Base-by-base conservation (phyloP, 2,888 invertebrate genomes). In the Leptopilina drosophilae region DNA sequence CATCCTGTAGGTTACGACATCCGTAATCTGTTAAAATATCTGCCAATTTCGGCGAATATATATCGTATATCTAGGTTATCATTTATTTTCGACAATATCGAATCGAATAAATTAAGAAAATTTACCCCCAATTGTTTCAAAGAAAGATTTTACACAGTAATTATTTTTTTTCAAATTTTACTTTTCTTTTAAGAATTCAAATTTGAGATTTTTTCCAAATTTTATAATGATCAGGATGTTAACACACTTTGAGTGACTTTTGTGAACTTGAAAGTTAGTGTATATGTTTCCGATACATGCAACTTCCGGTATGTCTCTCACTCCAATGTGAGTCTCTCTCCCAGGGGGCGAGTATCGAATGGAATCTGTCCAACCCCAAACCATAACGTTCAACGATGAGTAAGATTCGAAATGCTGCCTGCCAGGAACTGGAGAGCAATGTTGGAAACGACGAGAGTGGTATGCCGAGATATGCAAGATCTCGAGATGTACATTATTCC, bases 391-490 rank as follows among this genome's bases (percentile, higher is more conserved):
- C 79, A 82, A 78, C 80, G 81, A 42, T 42, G 42, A 79, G 81
- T 81, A 82, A 84, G 84, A 84, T 81, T 81, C 82, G 78, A 83
- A 81, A 81, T 82, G 84, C 82, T 82, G 12, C 49, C 46, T 49
- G 81, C 82, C 79, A 81, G 85, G 82, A 83, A 83, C 85, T 81
- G 53, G 46, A 83, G 86, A 88, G 87, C 86, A 87, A 89, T 88
- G 88, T 86, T 49, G 86, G 85, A 87, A 87, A 87, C 88, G 88
- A 87, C 86, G 88, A 82, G 85, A 85, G 84, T 86, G 88, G 89
- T 88, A 89, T 88, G 87, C 87, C 86, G 84, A 89, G 87, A 88
- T 88, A 88, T 89, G 88, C 88, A 85, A 83, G 86, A 88, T 88
- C 79, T 82, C 75, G 81, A 83, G 83, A 84, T 84, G 83, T 84